phyloP scores from a whole-genome alignment of 2,888 invertebrate genomes.

The Limnephilus auricula region DNA sequence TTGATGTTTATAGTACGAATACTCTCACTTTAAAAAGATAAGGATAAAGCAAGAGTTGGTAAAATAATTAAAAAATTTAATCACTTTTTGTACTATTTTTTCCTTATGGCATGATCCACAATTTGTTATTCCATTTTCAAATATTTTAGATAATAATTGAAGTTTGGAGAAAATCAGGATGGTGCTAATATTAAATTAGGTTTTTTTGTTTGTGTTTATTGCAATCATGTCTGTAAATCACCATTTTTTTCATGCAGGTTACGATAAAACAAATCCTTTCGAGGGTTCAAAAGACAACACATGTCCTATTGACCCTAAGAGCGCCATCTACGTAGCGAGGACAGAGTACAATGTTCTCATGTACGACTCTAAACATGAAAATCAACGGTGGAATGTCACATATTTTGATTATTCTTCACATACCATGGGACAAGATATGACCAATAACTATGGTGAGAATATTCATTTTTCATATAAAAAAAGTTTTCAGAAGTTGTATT shows the following conservation, averaged over 20 bases:
- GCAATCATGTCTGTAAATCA: neutral
- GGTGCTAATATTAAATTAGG: neutral
- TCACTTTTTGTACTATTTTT: neutral
- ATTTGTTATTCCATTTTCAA: neutral
- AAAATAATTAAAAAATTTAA: neutral
- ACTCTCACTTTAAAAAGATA: too few species aligned
- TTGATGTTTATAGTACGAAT: neutral
- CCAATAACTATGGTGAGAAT: constrained; percentile 87
- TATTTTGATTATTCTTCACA: constrained; percentile 96
- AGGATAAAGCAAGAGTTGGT: neutral
- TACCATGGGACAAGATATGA: constrained; percentile 86
- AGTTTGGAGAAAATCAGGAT: neutral
- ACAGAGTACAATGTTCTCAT: constrained; percentile 96
- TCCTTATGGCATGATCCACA: neutral
- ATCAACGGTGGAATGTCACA: constrained; percentile 95
- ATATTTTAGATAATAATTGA: neutral
- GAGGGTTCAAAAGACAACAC: constrained; percentile 77
- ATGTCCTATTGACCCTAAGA: constrained; percentile 83
- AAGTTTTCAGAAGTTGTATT: constrained; percentile 10
- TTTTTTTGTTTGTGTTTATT: neutral
- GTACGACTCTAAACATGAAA: constrained; percentile 87
- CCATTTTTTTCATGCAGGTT: constrained; percentile 70
- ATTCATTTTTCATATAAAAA: constrained; percentile 46
- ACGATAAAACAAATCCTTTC: constrained; percentile 75
- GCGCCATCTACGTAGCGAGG: constrained; percentile 88